These are phyloP conservation scores for Capromys pilorides DNA, from an alignment of 2,797 vertebrate species.

Conservation along the genomic window DNA sequence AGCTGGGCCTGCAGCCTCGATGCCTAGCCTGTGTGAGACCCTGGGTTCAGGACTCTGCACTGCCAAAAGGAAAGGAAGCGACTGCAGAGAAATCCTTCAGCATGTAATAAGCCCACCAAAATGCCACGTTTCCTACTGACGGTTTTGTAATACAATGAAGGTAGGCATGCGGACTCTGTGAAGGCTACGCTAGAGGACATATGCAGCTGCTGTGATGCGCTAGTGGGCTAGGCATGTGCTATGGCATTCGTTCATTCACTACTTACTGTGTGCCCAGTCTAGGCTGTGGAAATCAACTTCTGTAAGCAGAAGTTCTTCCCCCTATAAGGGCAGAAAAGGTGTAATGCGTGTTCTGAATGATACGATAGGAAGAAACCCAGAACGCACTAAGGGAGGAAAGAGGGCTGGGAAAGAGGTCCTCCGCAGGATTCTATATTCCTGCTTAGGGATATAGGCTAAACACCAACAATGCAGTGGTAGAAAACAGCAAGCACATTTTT, in stretches of 20 bases:
- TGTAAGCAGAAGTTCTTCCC: neutral
- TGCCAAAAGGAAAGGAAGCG: neutral
- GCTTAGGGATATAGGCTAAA: neutral
- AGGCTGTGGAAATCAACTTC: neutral
- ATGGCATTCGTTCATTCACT: neutral
- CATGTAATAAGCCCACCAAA: neutral
- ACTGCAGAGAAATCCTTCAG: neutral
- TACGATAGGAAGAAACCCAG: neutral
- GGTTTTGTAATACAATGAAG: neutral
- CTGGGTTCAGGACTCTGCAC: neutral
- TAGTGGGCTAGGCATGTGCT: no score
- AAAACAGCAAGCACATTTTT: neutral
- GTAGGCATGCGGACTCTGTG: neutral
- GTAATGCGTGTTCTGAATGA: no score
- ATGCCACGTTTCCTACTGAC: neutral
- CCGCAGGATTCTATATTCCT: neutral
- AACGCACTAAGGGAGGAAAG: neutral
- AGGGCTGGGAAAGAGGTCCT: neutral
- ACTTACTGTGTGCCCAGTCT: neutral
- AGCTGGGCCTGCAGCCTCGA: neutral
- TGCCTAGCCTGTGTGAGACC: neutral
- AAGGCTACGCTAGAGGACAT: neutral
- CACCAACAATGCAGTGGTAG: neutral
- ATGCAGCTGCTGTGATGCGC: neutral
- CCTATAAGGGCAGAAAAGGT: neutral